Base-by-base conservation (phyloP, 2,797 vertebrate genomes). In the Thalassophryne amazonica region DNA sequence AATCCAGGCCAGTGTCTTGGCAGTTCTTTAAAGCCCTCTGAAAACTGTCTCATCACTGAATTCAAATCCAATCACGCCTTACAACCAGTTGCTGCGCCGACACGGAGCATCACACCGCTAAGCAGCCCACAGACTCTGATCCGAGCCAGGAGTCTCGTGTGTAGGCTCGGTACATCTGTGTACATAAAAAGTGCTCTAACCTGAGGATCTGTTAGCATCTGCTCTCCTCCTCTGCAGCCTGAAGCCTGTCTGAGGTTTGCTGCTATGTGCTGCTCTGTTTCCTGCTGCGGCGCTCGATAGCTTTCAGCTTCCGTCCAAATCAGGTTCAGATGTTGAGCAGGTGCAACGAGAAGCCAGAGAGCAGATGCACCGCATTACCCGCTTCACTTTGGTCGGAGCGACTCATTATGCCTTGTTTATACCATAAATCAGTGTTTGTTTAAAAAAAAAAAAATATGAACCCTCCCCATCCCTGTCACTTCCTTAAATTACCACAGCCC, bases 251-350 rank as follows among this genome's bases (percentile, higher is more conserved):
- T 25, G 33, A 60, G 65, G 63, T 58, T 52, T 51, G 66, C 49
- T 56, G 38, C 24, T 38, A 33, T 59, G 65, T 53, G 60, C 69
- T 69, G 6, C 56, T 14, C 43, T 35, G 48, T 48, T 65, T 76
- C 70, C 56, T 69, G 50, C 72, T 32, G 69, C 61, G 39, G 45
- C 41, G 63, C 64, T 68, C 42, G 20, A 43, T 40, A 24, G 28
- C 54, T 28, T 43, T 13, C 67, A 34, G 76, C 60, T 60, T 53
- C 41, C 52, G 49, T 81, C 73, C 71, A 12, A 68, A 47, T 33
- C 55, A 67, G 73, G 59, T 62, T 80, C 75, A 82, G 81, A 79
- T 86, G 78, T 61, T 56, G 59, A 73, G 71, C 79, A 85, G 84
- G 74, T 85, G 81, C 63, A 36, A 17, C 4, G 52, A 72, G 14